Percentiles rank a stretch among this genome's conserved stretches.
Conservation (phyloP, 2,888 invertebrate species). For the Yponomeuta malinellus region DNA sequence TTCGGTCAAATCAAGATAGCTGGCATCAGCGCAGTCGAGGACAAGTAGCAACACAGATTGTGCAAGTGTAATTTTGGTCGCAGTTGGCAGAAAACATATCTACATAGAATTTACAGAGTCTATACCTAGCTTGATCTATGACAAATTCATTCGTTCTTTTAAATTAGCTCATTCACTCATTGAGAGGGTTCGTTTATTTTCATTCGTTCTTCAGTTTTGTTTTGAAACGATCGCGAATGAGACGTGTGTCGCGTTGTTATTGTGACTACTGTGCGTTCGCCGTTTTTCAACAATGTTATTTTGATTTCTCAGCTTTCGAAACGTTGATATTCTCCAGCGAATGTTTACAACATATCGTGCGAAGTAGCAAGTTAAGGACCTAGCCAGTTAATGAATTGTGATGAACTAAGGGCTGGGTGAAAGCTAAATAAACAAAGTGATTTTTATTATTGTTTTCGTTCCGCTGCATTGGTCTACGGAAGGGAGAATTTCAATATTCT, state of each 20-base stretch:
- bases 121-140: not conserved
- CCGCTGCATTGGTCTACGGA: not conserved
- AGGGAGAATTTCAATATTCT: conserved; percentile 45
- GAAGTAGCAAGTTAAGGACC: conserved; percentile 2
- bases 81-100: no score
- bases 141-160: conserved; percentile 7
- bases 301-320: conserved; percentile 22
- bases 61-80: no score
- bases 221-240: conserved; percentile 47
- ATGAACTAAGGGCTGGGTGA: not conserved
- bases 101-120: not conserved
- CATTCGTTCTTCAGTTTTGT: conserved; percentile 28
- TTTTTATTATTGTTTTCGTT: conserved; percentile 11
- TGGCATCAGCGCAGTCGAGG: no score
- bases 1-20: no score
- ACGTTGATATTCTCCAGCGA: conserved; percentile 21
- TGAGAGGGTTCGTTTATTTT: conserved; percentile 24
- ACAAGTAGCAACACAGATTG: no score
- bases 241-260: conserved; percentile 55
- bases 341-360: not conserved
- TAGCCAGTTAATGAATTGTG: not conserved
- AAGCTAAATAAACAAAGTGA: conserved; percentile 11
- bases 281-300: conserved; percentile 33
- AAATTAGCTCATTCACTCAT: conserved; percentile 15
- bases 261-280: conserved; percentile 70